phyloP scores from a whole-genome alignment of 2,888 invertebrate species.

The Euzetes globulus region DNA sequence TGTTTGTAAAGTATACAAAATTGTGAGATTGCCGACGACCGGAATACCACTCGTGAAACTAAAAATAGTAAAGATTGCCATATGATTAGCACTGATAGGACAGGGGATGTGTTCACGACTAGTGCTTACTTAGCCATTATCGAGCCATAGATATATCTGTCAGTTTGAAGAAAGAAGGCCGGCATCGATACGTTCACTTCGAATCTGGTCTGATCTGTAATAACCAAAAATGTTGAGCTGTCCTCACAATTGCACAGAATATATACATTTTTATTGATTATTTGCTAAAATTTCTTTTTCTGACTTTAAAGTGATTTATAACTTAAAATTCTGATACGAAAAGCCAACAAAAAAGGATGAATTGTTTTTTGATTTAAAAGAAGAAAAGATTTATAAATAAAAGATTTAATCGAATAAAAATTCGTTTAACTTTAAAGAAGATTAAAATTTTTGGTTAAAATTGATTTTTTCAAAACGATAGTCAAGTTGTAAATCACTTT shows the following conservation, averaged over 20 bases:
- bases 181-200: conserved; percentile 95
- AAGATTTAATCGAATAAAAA: background rate
- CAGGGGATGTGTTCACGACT: background rate
- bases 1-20: conserved; percentile 58
- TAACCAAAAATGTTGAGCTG: background rate
- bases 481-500: background rate
- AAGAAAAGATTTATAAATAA: background rate
- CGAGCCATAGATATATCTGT: conserved; percentile 70
- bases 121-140: conserved; percentile 69
- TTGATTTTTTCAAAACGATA: background rate
- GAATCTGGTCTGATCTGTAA: conserved; percentile 72
- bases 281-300: background rate
- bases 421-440: background rate
- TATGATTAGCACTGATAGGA: too few species aligned
- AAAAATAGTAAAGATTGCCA: background rate
- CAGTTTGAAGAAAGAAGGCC: conserved; percentile 81
- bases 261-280: background rate
- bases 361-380: background rate
- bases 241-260: background rate
- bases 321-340: background rate
- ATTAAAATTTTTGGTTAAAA: background rate
- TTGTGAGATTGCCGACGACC: conserved; percentile 76
- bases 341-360: background rate
- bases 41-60: conserved; percentile 83
- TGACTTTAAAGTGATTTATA: conserved; percentile 7